Evolutionary conservation across 2,888 invertebrate genomes (phyloP).

Genomic region (Tenthredo livida): DNA sequence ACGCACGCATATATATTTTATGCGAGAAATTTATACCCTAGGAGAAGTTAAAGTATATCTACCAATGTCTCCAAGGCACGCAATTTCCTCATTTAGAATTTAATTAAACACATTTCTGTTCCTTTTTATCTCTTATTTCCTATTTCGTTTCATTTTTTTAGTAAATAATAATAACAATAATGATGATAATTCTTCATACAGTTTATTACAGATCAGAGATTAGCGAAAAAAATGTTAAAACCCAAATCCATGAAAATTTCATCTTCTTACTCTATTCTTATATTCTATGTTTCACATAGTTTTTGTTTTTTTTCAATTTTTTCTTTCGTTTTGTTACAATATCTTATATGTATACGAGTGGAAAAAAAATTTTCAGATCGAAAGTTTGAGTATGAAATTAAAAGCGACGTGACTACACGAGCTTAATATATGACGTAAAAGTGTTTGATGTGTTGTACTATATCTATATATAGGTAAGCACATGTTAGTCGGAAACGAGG

Average conservation of each 20-base stretch:
- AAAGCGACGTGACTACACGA: background rate
- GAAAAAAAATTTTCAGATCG: background rate
- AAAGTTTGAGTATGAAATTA: background rate
- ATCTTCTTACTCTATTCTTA: background rate
- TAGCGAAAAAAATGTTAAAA: background rate
- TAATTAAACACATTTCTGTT: background rate
- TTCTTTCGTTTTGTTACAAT: background rate
- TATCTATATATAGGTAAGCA: constrained; percentile 31
- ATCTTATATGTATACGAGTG: too few species aligned
- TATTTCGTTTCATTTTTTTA: background rate
- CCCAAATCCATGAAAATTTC: background rate
- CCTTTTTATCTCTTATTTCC: background rate
- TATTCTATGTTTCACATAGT: too few species aligned
- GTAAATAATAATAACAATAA: background rate
- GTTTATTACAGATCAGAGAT: background rate
- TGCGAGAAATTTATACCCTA: background rate
- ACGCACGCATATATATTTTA: background rate
- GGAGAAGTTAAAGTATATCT: background rate
- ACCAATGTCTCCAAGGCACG: background rate
- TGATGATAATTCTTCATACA: background rate
- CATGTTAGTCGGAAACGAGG: constrained; percentile 19
- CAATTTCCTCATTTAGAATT: background rate
- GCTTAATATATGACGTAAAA: background rate
- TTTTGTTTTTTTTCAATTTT: background rate
- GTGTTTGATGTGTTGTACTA: background rate